phyloP scores from a whole-genome alignment of 2,888 invertebrate genomes.

The Drosophila neutralis region DNA sequence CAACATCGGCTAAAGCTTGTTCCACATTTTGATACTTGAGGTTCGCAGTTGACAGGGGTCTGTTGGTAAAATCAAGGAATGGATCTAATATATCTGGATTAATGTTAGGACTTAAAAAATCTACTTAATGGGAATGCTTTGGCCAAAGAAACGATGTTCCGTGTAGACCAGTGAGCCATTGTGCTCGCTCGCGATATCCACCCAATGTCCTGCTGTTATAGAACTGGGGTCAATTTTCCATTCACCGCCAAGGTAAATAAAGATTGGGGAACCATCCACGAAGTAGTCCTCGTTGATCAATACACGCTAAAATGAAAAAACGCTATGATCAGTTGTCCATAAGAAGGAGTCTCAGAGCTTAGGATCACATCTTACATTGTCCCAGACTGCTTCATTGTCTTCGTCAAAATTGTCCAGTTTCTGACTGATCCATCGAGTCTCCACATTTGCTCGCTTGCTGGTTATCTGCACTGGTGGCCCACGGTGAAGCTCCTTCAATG shows the following conservation, averaged over 20 bases:
- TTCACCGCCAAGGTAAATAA: slow-evolving; percentile 89
- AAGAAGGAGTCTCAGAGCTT: too few relatives aligned
- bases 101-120: slow-evolving; percentile 44
- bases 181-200: slow-evolving; percentile 86
- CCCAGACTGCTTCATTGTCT: slow-evolving; percentile 86
- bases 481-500: slow-evolving; percentile 45
- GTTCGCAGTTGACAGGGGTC: slow-evolving; percentile 82
- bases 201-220: slow-evolving; percentile 87
- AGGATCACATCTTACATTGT: slow-evolving; percentile 77
- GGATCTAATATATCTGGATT: not conserved
- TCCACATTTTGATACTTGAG: slow-evolving; percentile 87
- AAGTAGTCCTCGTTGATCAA: slow-evolving; percentile 85
- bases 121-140: slow-evolving; percentile 89
- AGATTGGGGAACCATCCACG: slow-evolving; percentile 86
- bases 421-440: slow-evolving; percentile 85
- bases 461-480: slow-evolving; percentile 35
- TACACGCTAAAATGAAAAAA: slow-evolving; percentile 77
- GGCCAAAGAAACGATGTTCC: slow-evolving; percentile 92
- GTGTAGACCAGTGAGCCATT: slow-evolving; percentile 89
- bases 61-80: not conserved
- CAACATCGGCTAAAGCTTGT: slow-evolving; percentile 88
- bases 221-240: slow-evolving; percentile 87
- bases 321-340: too few relatives aligned
- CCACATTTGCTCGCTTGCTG: slow-evolving; percentile 39
- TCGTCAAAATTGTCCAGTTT: slow-evolving; percentile 86